Evolutionary conservation across 2,888 invertebrate species (phyloP), one percentile per base, ranked within the genome.

Genomic region (Apotomis turbidana): DNA sequence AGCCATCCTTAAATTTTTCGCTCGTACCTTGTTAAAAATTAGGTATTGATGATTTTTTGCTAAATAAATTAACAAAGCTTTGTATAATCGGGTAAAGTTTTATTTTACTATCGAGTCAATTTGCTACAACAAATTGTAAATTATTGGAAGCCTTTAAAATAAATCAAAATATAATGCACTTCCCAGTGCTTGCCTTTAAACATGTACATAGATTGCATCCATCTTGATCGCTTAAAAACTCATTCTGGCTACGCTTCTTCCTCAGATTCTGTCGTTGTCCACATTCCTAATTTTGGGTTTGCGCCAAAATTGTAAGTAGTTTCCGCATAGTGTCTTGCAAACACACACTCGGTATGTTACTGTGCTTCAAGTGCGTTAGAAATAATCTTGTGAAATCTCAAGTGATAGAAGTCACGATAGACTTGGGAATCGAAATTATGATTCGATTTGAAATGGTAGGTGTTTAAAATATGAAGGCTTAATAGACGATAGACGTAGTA

Each of bases 241-340:
- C 68, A 54, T 72, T 72, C 68, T 72, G 62, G 72, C 72, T 72
- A 58, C 63, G 36, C 58, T 72, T 57, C 58, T 27, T 66, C 60
- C 69, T 57, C 66, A 13, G 71, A 70, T 61, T 73, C 66, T 70
- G 70, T 70, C 66, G 67, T 66, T 52, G 58, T 68, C 68, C 71
- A 67, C 58, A 71, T 68, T 49, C 59, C 60, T 60, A 57, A 51
- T 58, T 46, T 71, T 74, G 74, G 74, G 57, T 71, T 58, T 55
- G 36, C 58, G 71, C 74, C 74, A 74, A 67, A 68, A 67, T 68
- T 58, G 68, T 63, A 72, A 72, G 58, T 68, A 68, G 63, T 72
- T 68, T 63, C 68, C 58, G 63, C 54, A 58, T 52, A 72, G 46
- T 72, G 68, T 54, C 68, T 63, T 57, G 57, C 62, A 68, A 72